Evolutionary conservation across 2,888 invertebrate genomes (phyloP), one percentile per base, ranked within the genome.

Genomic region (Dioctria rufipes): DNA sequence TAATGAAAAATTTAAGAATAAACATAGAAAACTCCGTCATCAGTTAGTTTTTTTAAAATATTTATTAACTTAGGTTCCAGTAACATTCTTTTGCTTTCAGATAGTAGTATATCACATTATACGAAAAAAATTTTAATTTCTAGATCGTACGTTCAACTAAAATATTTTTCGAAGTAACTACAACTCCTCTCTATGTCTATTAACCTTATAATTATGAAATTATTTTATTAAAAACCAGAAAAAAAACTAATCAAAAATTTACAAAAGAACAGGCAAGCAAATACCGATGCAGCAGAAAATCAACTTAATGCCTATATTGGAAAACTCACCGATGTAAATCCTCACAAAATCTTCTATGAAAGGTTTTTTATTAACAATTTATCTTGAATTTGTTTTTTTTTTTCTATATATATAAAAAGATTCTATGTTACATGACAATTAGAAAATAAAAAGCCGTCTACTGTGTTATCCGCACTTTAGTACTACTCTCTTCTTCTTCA

Each of bases 391-490:
- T 61, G 6, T 4, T 73, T 75, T 43, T 25, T 25, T 25, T 25
- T 25, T 25, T 25, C 25, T 25, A 25, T 25, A 61, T 60, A 43
- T 61, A 60, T 60, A 61, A 75, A 75, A 61, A 43, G 61, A 61
- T 61, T 61, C 46, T 75, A 61, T 61, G 46, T 60, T 75, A 58
- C 60, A 61, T 75, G 60, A 60, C 46, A 75, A 39, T 54, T 49
- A 25, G 51, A 69, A 69, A 69, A 51, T 49, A 51, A 51, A 69
- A 46, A 69, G 11, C 25, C 39, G 11, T 69, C 86, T 87, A 89
- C 86, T 89, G 89, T 82, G 87, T 89, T 73, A 89, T 85, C 81
- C 89, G 89, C 83, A 89, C 88, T 86, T 89, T 86, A 69, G 85
- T 83, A 81, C 84, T 87, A 83, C 86, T 87, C 83, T 87, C 87